A percentile compares a stretch with the other conserved stretches of the same genome.
phyloP scores from a whole-genome alignment of 2,797 vertebrate genomes.

The Pygocentrus nattereri region DNA sequence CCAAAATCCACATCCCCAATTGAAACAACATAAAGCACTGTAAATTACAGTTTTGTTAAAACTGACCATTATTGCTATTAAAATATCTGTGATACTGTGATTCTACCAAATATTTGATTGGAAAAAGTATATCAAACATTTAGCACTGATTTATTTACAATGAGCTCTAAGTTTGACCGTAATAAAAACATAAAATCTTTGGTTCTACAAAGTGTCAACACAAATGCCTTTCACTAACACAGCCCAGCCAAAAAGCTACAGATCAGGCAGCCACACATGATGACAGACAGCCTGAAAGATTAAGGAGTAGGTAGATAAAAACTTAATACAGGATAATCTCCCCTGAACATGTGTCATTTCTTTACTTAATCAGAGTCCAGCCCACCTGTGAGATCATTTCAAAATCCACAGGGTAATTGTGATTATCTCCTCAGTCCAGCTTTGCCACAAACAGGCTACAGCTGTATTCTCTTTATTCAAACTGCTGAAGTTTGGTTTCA shows the following conservation, averaged over 20 bases:
- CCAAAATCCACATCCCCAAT: neutral
- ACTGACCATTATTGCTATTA: no score
- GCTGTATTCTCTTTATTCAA: constrained; percentile 9
- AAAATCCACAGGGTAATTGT: constrained; percentile 30
- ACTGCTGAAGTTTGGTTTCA: constrained; percentile 28
- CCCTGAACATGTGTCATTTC: constrained; percentile 34
- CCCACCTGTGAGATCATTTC: constrained; percentile 46
- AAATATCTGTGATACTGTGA: no score
- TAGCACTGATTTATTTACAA: neutral
- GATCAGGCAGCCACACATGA: constrained; percentile 1
- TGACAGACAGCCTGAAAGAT: constrained; percentile 17
- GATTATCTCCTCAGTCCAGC: constrained; percentile 35
- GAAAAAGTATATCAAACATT: no score
- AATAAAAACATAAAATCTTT: neutral
- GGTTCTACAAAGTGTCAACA: neutral
- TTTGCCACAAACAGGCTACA: constrained; percentile 43
- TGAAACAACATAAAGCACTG: no score
- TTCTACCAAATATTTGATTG: no score
- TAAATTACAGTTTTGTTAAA: no score
- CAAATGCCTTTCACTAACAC: constrained; percentile 2
- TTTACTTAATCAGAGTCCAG: constrained; percentile 54
- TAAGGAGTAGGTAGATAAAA: constrained; percentile 26
- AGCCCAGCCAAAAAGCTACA: neutral
- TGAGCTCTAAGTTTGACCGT: neutral
- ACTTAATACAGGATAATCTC: constrained; percentile 40